Evolutionary conservation across 2,888 invertebrate genomes (phyloP), one percentile per base, ranked within the genome.

Genomic region (Apodemia mormo): DNA sequence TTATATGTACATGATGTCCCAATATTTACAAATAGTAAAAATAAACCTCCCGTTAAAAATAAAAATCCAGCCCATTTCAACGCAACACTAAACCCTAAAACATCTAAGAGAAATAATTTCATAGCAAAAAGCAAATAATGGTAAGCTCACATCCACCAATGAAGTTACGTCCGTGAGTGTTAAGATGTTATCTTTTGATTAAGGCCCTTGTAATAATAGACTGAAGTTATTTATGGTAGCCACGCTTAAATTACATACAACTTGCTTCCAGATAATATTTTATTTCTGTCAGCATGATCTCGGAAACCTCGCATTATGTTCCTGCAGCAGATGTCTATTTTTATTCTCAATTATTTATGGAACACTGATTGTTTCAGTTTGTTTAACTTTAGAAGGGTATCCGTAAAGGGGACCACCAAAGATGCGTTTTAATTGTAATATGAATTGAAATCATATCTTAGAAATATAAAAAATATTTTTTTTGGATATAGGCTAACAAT

Each of bases 101-200:
- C 58, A 61, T 29, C 58, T 58, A 33, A 61, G 5, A 61, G 12
- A 61, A 61, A 4, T 61, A 61, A 30, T 14, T 33, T n/a, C 37
- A 61, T 33, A 43, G 66, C 29, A 45, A 66, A 49, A 66, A 66
- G 66, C 66, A 45, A 66, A 61, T 70, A 67, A 49, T 43, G 40
- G 52, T 68, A 40, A 54, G 54, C 65, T 52, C 49, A 49, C 12
- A 37, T 65, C 52, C 29, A 65, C 65, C 69, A 65, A 37, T 29
- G 43, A 54, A 52, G 43, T 54, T 49, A 70, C 65, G 72, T 70
- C 72, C 70, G 70, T 14, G 85, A 83, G 83, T 87, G 87, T 88
- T 86, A 82, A 89, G 92, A 92, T 92, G 85, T 85, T 89, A 92
- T 91, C 91, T 89, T 91, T 92, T 90, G 91, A 92, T 92, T 89